Base-by-base conservation (phyloP, 37 sponge, comb jelly and placozoan genomes). In the Geodia barretti region DNA sequence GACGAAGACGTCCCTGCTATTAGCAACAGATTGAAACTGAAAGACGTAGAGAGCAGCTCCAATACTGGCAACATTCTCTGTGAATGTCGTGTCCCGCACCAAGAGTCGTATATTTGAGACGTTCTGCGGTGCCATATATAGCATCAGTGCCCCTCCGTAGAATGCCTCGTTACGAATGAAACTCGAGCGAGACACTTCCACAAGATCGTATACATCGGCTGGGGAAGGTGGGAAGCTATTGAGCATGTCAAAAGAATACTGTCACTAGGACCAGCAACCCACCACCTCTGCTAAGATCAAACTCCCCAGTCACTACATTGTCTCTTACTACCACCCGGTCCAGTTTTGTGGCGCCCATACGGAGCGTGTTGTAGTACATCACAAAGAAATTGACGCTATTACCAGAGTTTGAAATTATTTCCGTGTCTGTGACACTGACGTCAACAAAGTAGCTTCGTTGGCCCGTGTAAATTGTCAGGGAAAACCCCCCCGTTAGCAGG, bases 141-240 rank as follows among this genome's bases (percentile, higher is more conserved):
- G 39, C 54, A 64, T 74, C 5, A 79, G 21, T 2, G 80, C 86
- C 1, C 76, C 73, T 20, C 80, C 86, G 1, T 17, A 5, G 0
- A 33, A 0, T 4, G 86, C 86, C 0, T 28, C 20, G 60, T 86
- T 86, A 23, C 37, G 47, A 31, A 47, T 36, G 47, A 86, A 86
- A 26, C 34, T 65, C 2, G 62, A 64, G 33, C 60, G 24, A 14
- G 30, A 43, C 0, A 76, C 62, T 0, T 1, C 1, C 30, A 84
- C 4, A 7, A 70, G 1, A 5, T 54, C 37, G 40, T 80, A 43
- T 17, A 80, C 23, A 28, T 80, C 62, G 19, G n/a, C 43, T 28
- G 81, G 81, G 38, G 70, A 80, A 20, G 32, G 1, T 0, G 81
- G 81, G 3, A 61, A 80, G n/a, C 20, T 14, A 9, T 17, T 9